A percentile compares a stretch with the other conserved stretches of the same genome.
Conservation (phyloP, 2,888 invertebrate genomes). For the Ornithoptera priamus region DNA sequence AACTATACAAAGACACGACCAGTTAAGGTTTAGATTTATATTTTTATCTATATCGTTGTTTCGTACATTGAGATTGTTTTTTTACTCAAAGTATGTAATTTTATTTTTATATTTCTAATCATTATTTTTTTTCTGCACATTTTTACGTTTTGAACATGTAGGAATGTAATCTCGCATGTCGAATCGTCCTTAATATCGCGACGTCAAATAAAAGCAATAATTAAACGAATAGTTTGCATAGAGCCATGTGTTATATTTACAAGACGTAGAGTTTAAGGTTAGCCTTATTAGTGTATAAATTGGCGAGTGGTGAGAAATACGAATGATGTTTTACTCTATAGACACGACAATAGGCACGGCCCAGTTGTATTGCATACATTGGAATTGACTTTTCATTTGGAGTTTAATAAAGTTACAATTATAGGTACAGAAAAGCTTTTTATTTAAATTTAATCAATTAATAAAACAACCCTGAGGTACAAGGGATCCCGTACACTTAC, state of each 20-base stretch:
- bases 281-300: constrained; percentile 77
- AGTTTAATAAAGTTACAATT: constrained; percentile 71
- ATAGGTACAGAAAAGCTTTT: constrained; percentile 38
- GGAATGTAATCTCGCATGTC: background rate
- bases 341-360: constrained; percentile 66
- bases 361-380: constrained; percentile 70
- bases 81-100: background rate
- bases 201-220: constrained; percentile 49
- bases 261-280: constrained; percentile 72
- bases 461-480: background rate
- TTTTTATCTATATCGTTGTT: background rate
- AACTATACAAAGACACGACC: background rate
- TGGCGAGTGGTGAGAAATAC: constrained; percentile 53
- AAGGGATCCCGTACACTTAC: no score
- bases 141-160: background rate
- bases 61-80: background rate
- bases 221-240: constrained; percentile 40
- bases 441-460: constrained; percentile 31
- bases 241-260: constrained; percentile 51
- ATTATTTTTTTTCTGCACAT: background rate
- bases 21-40: background rate
- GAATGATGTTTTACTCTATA: constrained; percentile 68
- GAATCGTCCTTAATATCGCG: constrained; percentile 8
- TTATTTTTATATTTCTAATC: background rate
- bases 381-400: constrained; percentile 67